These are phyloP conservation scores for Coracias cyanogaster DNA, from an alignment of 2,797 vertebrate species.

Conservation along the genomic window DNA sequence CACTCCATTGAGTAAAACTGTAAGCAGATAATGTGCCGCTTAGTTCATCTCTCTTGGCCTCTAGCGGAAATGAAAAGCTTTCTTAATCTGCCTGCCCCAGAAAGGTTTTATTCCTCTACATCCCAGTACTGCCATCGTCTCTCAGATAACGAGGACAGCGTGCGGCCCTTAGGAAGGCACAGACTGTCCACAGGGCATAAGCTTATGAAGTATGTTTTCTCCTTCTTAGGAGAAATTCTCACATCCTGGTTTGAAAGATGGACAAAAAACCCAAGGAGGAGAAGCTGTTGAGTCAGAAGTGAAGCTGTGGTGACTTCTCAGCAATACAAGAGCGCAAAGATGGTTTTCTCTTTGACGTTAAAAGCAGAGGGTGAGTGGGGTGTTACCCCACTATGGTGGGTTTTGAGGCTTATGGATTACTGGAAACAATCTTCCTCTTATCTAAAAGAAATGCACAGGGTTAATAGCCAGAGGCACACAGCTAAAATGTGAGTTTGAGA, in stretches of 20 bases:
- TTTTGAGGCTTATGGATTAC: not conserved
- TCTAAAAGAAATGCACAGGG: not conserved
- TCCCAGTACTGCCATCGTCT: not conserved
- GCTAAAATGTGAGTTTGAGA: not conserved
- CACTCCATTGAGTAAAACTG: not conserved
- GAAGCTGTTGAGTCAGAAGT: not conserved
- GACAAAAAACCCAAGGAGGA: not conserved
- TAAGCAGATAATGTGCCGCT: not conserved
- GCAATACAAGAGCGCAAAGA: not conserved
- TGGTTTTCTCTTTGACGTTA: not conserved
- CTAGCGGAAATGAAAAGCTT: slow-evolving; percentile 25
- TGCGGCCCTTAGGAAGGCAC: not conserved
- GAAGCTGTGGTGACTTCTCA: not conserved
- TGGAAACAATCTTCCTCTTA: not conserved
- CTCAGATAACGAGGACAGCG: not conserved
- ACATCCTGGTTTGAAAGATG: not conserved
- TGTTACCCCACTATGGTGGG: not conserved
- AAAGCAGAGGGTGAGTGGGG: not conserved
- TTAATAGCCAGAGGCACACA: not conserved
- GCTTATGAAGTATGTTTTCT: not conserved
- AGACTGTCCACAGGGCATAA: not conserved
- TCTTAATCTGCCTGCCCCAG: not conserved
- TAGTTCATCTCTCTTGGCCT: not conserved
- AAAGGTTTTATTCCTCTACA: slow-evolving; percentile 19
- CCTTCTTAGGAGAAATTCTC: not conserved